Evolutionary conservation across 2,113 vertebrate genomes (phyloP), one percentile per base, ranked within the genome.

Genomic region (Pipa parva): DNA sequence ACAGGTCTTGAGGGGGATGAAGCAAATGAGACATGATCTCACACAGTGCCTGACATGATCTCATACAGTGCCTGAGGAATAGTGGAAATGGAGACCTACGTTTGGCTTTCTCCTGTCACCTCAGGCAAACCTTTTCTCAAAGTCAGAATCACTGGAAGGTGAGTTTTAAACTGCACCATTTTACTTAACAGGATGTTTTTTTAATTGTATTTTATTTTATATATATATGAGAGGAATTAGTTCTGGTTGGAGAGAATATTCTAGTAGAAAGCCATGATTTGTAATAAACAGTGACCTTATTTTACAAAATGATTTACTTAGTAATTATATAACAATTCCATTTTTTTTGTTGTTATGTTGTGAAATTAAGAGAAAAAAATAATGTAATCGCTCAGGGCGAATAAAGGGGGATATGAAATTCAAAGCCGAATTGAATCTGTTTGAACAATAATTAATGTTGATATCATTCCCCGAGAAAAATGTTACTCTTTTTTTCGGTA

Each of bases 1-100:
- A 57, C 55, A 13, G 7, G 29, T 33, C 55, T 13, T 55, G 27
- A n/a, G 52, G 31, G 52, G 52, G 17, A 42, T 42, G 39, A n/a
- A 42, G 13, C 27, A n/a, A 28, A 29, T 27, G 15, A 55, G 22
- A 20, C 4, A 49, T n/a, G n/a, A n/a, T n/a, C n/a, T n/a, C n/a
- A n/a, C n/a, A n/a, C n/a, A n/a, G n/a, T n/a, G n/a, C n/a, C n/a
- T n/a, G 52, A 55, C 52, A 31, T 55, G 52, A 55, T 25, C 52
- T 55, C 52, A 55, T 22, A 1, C 17, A 17, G 5, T 31, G 52
- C 52, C 52, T 22, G 4, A 22, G 55, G 55, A 57, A 20, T 3
- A 57, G 36, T 18, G 28, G 54, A 36, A 57, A 57, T 33, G 7
- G 29, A 36, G 24, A 33, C 29, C 17, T 57, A 18, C 9, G 27